These are phyloP conservation scores for Trachelus tabidus DNA, from an alignment of 2,888 invertebrate species.

Conservation along the genomic window DNA sequence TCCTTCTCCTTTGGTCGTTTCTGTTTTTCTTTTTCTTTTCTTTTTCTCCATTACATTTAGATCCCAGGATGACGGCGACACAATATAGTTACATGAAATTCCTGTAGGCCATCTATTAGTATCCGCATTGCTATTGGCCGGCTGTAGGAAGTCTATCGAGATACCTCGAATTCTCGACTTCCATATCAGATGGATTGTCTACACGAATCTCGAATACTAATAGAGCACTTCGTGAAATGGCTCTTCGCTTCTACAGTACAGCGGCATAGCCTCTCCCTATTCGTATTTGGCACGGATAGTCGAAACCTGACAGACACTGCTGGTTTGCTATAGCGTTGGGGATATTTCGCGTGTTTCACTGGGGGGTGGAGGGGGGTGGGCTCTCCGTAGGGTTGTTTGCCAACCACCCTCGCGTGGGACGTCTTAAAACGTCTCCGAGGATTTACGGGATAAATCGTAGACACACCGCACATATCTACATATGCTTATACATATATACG, in stretches of 20 bases:
- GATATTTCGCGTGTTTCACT: not conserved
- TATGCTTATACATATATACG: not conserved
- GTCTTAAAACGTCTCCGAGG: conserved; percentile 41
- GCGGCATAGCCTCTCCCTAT: conserved; percentile 12
- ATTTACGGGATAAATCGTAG: conserved; percentile 43
- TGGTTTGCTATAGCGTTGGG: not conserved
- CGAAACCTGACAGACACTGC: not conserved
- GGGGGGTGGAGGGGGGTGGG: not conserved
- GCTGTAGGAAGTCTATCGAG: conserved; percentile 54
- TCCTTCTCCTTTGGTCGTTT: not conserved
- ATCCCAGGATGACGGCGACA: not conserved
- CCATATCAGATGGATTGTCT: conserved; percentile 52
- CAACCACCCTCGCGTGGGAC: conserved; percentile 20
- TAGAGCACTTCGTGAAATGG: conserved; percentile 33
- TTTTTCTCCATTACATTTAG: not conserved
- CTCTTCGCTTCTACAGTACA: conserved; percentile 19
- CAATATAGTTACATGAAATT: not conserved
- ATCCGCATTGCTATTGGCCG: not conserved
- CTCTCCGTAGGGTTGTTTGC: not conserved
- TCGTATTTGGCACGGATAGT: not conserved
- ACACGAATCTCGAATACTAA: conserved; percentile 62
- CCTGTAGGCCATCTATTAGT: not conserved
- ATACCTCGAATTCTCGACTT: conserved; percentile 58
- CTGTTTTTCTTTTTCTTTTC: not conserved
- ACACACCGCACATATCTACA: not conserved